phyloP scores from a whole-genome alignment of 2,113 vertebrate species.

The Microtus richardsoni region DNA sequence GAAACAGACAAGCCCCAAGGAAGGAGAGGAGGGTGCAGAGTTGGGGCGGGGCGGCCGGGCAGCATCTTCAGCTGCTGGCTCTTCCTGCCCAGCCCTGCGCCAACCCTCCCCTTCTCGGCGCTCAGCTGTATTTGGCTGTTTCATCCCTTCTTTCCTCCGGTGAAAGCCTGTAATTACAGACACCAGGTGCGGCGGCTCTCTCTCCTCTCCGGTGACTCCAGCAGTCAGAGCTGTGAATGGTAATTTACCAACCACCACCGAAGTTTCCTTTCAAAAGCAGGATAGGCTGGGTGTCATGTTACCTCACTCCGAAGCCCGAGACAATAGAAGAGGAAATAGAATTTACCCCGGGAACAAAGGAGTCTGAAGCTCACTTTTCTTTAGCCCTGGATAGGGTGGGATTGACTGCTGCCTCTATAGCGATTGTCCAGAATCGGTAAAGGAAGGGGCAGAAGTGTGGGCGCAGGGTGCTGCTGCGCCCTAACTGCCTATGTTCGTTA shows the following conservation, averaged over 20 bases:
- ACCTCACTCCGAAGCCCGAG: constrained; percentile 31
- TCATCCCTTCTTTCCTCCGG: constrained; percentile 3
- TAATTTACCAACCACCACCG: constrained; percentile 75
- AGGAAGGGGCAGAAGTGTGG: not conserved
- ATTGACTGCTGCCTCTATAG: constrained; percentile 45
- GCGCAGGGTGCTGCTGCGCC: not conserved
- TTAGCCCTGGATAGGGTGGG: constrained; percentile 63
- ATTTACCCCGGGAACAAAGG: constrained; percentile 82
- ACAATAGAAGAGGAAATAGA: constrained; percentile 86
- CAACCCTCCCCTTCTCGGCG: not conserved
- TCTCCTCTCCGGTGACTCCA: constrained; percentile 70
- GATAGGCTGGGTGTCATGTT: constrained; percentile 69
- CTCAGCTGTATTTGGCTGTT: not conserved
- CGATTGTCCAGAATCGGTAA: not conserved
- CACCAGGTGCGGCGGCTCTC: constrained; percentile 82
- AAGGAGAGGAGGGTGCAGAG: constrained; percentile 34
- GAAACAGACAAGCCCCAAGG: constrained; percentile 46
- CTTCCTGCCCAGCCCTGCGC: not conserved
- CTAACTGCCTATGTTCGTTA: fast-evolving
- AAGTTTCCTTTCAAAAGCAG: constrained; percentile 78
- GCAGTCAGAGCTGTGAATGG: constrained; percentile 71
- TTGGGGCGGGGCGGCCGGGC: not conserved
- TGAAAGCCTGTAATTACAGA: constrained; percentile 81
- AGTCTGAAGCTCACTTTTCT: constrained; percentile 63
- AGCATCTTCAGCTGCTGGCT: constrained; percentile 59